Evolutionary conservation across 2,113 vertebrate species (phyloP).

Genomic region (Sceloporus undulatus): DNA sequence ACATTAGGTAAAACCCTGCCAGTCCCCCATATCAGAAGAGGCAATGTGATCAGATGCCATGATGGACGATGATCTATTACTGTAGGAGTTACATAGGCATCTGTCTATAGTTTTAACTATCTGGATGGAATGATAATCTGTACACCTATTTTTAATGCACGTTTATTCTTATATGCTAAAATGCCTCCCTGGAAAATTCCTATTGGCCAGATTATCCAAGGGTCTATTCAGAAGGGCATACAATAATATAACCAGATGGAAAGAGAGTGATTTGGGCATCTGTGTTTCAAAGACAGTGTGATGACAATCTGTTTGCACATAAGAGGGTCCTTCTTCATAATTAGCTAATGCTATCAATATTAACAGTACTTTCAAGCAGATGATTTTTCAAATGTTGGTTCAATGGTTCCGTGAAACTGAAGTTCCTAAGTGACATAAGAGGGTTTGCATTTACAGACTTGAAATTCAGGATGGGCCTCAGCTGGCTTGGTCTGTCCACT

Average conservation of each 20-base stretch:
- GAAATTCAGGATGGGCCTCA: not conserved
- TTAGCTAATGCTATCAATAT: not conserved
- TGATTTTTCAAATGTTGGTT: not conserved
- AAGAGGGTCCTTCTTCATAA: not conserved
- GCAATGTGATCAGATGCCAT: not conserved
- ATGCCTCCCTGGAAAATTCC: not conserved
- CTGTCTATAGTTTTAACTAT: not conserved
- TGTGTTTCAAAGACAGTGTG: not conserved
- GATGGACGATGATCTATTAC: not conserved
- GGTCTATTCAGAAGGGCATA: not conserved
- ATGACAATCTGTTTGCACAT: slow-evolving; percentile 19
- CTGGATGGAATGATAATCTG: not conserved
- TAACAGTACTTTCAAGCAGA: not conserved
- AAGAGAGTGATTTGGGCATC: not conserved
- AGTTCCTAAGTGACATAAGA: not conserved
- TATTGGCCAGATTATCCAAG: not conserved
- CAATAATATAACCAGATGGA: not conserved
- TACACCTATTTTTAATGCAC: not conserved
- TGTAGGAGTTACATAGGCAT: not conserved
- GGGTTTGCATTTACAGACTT: not conserved
- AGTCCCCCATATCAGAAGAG: not conserved
- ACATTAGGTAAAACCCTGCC: no score
- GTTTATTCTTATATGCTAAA: not conserved
- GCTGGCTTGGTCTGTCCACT: not conserved
- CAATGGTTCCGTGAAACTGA: not conserved